These are phyloP conservation scores for Narcine bancroftii DNA, from an alignment of 2,113 vertebrate species.

Conservation along the genomic window DNA sequence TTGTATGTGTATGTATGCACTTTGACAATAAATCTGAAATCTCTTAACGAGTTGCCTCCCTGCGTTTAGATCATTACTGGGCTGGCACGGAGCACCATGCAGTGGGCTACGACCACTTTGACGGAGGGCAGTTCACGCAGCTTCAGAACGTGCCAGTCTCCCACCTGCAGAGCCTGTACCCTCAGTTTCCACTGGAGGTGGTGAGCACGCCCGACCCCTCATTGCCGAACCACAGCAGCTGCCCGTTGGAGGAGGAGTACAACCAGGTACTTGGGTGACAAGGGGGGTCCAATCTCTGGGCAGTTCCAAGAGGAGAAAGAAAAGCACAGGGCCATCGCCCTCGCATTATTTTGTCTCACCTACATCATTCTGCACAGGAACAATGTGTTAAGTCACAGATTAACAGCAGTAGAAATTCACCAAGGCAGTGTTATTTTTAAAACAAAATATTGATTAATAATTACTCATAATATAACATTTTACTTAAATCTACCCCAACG, in stretches of 20 bases:
- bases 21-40: neutral
- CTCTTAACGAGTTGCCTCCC: neutral
- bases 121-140: constrained; percentile 43
- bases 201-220: constrained; percentile 42
- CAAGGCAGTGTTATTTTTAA: too few species aligned
- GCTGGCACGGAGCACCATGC: constrained; percentile 44
- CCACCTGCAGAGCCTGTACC: constrained; percentile 44
- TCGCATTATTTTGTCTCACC: too few species aligned
- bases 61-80: constrained; percentile 40
- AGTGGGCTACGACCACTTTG: constrained; percentile 45
- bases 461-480: too few species aligned
- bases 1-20: too few species aligned
- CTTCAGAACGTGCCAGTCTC: constrained; percentile 47
- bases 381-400: too few species aligned
- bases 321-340: too few species aligned
- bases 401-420: too few species aligned
- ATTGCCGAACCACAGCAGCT: constrained; percentile 32
- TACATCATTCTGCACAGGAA: too few species aligned
- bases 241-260: constrained; percentile 44
- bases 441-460: too few species aligned
- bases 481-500: too few species aligned
- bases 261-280: constrained; percentile 48
- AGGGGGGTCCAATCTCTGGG: too few species aligned
- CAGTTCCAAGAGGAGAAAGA: too few species aligned
- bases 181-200: constrained; percentile 39